Evolutionary conservation across 2,888 invertebrate species (phyloP).

Genomic region (Callimorpha dominula): DNA sequence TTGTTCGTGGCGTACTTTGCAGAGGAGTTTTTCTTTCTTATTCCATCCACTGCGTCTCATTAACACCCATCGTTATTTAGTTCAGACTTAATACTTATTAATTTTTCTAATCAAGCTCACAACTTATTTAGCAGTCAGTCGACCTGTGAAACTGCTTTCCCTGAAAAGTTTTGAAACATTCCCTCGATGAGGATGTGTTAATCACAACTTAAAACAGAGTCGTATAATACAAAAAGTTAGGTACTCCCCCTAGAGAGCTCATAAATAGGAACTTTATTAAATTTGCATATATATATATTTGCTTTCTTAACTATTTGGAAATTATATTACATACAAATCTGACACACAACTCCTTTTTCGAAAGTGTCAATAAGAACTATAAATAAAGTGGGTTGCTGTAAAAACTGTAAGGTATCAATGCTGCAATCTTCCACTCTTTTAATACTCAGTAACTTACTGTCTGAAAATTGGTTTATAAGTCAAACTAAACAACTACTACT

Average conservation of each 20-base stretch:
- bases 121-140: conserved; percentile 64
- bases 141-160: conserved; percentile 58
- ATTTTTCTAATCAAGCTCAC: conserved; percentile 71
- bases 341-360: too few relatives aligned
- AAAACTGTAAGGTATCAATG: too few relatives aligned
- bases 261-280: conserved; percentile 48
- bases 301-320: not conserved
- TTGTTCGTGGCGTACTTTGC: conserved; percentile 45
- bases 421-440: too few relatives aligned
- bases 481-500: too few relatives aligned
- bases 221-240: conserved; percentile 69
- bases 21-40: conserved; percentile 50
- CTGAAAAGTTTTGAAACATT: conserved; percentile 73
- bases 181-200: conserved; percentile 66
- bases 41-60: conserved; percentile 52
- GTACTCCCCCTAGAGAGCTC: conserved; percentile 52
- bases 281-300: conserved; percentile 29
- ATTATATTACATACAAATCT: too few relatives aligned
- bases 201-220: conserved; percentile 67
- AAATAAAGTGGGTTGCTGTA: too few relatives aligned
- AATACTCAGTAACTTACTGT: too few relatives aligned
- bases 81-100: conserved; percentile 65
- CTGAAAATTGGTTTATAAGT: too few relatives aligned
- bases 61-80: conserved; percentile 48
- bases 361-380: too few relatives aligned